phyloP scores from a whole-genome alignment of 2,113 vertebrate genomes.

The Dasyprocta punctata region DNA sequence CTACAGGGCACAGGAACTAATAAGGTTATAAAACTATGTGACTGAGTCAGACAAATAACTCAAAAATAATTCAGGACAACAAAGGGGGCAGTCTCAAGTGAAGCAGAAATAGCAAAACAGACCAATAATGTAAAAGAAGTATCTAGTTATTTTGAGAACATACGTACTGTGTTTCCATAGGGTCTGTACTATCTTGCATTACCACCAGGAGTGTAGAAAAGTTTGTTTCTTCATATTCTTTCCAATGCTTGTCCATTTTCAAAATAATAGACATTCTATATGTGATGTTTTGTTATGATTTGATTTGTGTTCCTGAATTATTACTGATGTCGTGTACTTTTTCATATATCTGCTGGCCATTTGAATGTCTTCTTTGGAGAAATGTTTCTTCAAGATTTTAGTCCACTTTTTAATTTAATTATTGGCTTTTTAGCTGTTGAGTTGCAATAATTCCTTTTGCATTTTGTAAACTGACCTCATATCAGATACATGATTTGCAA shows the following conservation, averaged over 20 bases:
- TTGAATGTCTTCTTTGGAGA: neutral
- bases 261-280: neutral
- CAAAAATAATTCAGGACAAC: neutral
- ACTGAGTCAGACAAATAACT: neutral
- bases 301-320: neutral
- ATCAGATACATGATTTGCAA: neutral
- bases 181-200: neutral
- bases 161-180: neutral
- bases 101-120: neutral
- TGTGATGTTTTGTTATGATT: neutral
- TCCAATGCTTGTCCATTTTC: neutral
- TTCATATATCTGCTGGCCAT: neutral
- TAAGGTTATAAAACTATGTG: neutral
- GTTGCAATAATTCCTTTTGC: neutral
- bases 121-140: neutral
- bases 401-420: neutral
- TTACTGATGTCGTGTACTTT: neutral
- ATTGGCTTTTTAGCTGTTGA: neutral
- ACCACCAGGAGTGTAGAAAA: neutral
- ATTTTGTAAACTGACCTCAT: neutral
- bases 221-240: neutral
- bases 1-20: neutral
- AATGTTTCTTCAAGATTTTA: neutral
- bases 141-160: neutral
- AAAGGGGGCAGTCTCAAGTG: neutral